Evolutionary conservation across 2,113 vertebrate genomes (phyloP).

Genomic region (Nipponia nippon): DNA sequence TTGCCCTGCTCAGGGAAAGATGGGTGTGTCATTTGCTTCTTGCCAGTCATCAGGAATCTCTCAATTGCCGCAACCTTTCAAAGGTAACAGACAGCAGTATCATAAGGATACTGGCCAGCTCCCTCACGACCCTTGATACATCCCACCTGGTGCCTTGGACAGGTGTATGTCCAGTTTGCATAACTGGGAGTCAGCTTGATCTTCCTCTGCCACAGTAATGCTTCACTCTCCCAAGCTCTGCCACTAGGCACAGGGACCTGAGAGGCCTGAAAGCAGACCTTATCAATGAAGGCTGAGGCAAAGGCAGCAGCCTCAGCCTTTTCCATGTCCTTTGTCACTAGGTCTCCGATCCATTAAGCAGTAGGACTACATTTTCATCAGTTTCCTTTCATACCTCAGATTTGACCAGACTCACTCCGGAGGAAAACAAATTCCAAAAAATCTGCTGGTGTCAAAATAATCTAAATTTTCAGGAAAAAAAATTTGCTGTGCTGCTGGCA

Average conservation of each 20-base stretch:
- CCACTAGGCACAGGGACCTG: neutral
- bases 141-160: neutral
- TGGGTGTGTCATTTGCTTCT: neutral
- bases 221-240: neutral
- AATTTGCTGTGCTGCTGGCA: neutral
- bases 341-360: neutral
- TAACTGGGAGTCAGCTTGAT: neutral
- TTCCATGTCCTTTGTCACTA: neutral
- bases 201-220: neutral
- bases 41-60: neutral
- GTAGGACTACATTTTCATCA: neutral
- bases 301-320: neutral
- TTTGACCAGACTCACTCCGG: neutral
- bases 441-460: neutral
- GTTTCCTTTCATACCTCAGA: neutral
- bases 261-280: neutral
- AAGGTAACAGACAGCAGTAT: neutral
- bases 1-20: neutral
- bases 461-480: neutral
- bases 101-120: neutral
- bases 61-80: neutral
- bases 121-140: neutral
- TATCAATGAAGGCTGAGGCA: neutral
- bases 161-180: neutral
- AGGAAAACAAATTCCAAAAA: neutral